These are phyloP conservation scores for Chlorocebus sabaeus DNA, from an alignment of 2,113 vertebrate species.

Conservation along the genomic window DNA sequence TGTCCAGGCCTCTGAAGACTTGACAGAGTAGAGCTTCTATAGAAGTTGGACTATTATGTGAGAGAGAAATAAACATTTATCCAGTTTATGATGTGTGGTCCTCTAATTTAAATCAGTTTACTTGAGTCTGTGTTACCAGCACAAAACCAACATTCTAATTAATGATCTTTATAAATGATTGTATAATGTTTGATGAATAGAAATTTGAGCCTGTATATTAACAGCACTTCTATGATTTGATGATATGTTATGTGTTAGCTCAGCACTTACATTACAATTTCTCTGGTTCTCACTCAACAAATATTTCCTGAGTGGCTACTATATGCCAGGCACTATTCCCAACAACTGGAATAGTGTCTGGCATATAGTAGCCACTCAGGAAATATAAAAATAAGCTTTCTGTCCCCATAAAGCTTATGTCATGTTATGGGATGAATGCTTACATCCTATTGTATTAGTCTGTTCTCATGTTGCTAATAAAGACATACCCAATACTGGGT, in stretches of 20 bases:
- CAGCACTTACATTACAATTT: background rate
- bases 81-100: background rate
- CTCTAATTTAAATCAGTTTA: background rate
- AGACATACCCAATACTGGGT: too few relatives aligned
- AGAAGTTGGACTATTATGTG: background rate
- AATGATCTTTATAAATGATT: background rate
- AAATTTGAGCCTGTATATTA: background rate
- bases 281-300: background rate
- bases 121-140: background rate
- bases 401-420: background rate
- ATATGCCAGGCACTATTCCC: too few relatives aligned
- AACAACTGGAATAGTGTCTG: too few relatives aligned
- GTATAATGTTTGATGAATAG: background rate
- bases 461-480: too few relatives aligned
- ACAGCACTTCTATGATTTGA: background rate
- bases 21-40: background rate
- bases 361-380: too few relatives aligned
- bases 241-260: background rate
- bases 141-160: background rate
- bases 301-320: background rate
- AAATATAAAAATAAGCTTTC: too few relatives aligned
- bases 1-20: background rate
- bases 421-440: background rate
- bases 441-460: background rate
- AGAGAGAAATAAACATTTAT: background rate